A percentile compares a stretch with the other conserved stretches of the same genome.
Conservation (phyloP, 2,797 vertebrate genomes). For the Melanotaenia nigrans region DNA sequence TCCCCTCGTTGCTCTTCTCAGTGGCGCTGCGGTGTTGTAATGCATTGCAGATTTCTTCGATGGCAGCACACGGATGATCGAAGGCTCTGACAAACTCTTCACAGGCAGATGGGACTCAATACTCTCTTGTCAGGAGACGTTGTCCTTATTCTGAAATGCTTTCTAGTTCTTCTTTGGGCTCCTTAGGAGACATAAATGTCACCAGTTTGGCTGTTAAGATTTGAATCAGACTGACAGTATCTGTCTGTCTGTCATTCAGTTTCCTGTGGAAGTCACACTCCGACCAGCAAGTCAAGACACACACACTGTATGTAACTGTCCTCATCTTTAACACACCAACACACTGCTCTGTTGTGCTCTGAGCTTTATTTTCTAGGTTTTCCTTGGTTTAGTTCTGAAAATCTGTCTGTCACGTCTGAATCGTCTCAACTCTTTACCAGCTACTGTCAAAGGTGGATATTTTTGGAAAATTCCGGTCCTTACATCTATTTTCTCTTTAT, state of each 20-base stretch:
- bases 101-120: slow-evolving; percentile 29
- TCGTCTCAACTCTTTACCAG: slow-evolving; percentile 4
- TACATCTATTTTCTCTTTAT: slow-evolving; percentile 4
- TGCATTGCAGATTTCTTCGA: slow-evolving; percentile 29
- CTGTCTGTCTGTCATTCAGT: slow-evolving; percentile 33
- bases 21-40: neutral
- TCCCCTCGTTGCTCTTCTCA: slow-evolving; percentile 34
- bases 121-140: slow-evolving; percentile 14
- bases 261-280: slow-evolving; percentile 27
- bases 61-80: slow-evolving; percentile 17
- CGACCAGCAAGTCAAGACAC: slow-evolving; percentile 16
- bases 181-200: slow-evolving; percentile 37
- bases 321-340: neutral
- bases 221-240: slow-evolving; percentile 43
- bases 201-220: slow-evolving; percentile 31
- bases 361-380: neutral
- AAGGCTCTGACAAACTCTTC: slow-evolving; percentile 34
- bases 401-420: slow-evolving; percentile 3
- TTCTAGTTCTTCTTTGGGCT: slow-evolving; percentile 6
- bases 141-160: slow-evolving; percentile 21
- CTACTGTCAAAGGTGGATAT: slow-evolving; percentile 1
- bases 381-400: no score
- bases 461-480: neutral
- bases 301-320: slow-evolving; percentile 22
- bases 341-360: slow-evolving; percentile 1